Base-by-base conservation (phyloP, 92 coral and sea anemone species). In the Chrysogorgia sp. region DNA sequence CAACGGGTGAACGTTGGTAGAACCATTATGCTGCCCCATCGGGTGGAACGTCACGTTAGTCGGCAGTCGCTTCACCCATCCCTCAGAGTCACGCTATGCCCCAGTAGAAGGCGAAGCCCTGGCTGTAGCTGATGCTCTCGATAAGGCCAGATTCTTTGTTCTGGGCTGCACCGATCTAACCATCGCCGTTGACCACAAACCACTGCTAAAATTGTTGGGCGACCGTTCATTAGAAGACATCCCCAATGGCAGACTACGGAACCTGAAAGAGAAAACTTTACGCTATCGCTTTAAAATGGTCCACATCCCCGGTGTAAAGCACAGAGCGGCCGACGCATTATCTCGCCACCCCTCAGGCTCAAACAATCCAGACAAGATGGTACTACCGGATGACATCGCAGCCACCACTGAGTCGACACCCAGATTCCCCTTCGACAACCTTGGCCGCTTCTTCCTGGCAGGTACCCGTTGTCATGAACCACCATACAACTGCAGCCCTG, bases 321-420 rank as follows among this genome's bases (percentile, higher is more conserved):
- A 87, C 57, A 80, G 74, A 35, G 88, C 91, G 3, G 83, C 85
- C 10, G 82, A 83, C 61, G 80, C 91, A 2, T 2, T 87, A 14
- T 87, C 91, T n/a, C 53, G 76, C 19, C 88, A 87, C 79, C 87
- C 83, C 3, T 64, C 85, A 5, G 85, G 85, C 14, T 9, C 88
- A 13, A 47, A 71, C 7, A 45, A 34, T 21, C 83, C 86, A 8
- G 86, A 83, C 41, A 24, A 70, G 21, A 22, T 83, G 23, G 24
- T 33, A 40, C 58, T 83, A 25, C 82, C 81, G 9, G 83, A 83
- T 17, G 83, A 86, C 67, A 26, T 71, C 40, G 85, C 85, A 40
- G 63, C 85, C 41, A 41, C 57, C 9, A 17, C 17, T 28, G 50
- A 10, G 1, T 0, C 58, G 35, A 24, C 40, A 34, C 5, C 2